Conservation (phyloP, 2,888 invertebrate species). For the Oscheius onirici region DNA sequence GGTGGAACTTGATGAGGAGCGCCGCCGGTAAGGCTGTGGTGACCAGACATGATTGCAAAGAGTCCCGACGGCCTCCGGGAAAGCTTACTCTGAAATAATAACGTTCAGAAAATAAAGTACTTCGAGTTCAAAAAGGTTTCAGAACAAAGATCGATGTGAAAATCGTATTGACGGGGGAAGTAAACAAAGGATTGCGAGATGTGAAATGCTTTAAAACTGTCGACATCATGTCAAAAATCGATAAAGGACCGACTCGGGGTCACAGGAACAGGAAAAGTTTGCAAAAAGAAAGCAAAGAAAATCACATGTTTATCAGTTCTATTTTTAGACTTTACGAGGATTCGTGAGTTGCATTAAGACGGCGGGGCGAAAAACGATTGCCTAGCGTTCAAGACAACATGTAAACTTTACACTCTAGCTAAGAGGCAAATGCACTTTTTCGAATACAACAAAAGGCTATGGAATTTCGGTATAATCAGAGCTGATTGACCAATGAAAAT, state of each 20-base stretch:
- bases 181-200: constrained; percentile 25
- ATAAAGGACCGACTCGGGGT: not conserved
- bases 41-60: constrained; percentile 14
- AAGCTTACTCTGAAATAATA: not conserved
- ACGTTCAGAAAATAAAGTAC: not conserved
- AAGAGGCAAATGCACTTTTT: not conserved
- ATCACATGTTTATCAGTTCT: constrained; percentile 10
- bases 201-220: constrained; percentile 4
- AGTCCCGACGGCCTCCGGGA: constrained; percentile 27
- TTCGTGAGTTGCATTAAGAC: constrained; percentile 8
- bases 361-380: too few species aligned
- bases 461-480: constrained; percentile 4
- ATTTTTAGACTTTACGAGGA: constrained; percentile 11
- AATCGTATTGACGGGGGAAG: constrained; percentile 17
- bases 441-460: not conserved
- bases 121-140: not conserved
- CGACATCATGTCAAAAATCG: not conserved
- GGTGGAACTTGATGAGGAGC: constrained; percentile 57
- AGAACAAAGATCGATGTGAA: not conserved
- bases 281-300: not conserved
- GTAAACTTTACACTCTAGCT: too few species aligned
- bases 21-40: constrained; percentile 52
- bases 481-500: constrained; percentile 29
- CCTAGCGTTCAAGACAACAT: too few species aligned
- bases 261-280: too few species aligned